phyloP scores from a whole-genome alignment of 2,888 invertebrate species.

The Actias luna region DNA sequence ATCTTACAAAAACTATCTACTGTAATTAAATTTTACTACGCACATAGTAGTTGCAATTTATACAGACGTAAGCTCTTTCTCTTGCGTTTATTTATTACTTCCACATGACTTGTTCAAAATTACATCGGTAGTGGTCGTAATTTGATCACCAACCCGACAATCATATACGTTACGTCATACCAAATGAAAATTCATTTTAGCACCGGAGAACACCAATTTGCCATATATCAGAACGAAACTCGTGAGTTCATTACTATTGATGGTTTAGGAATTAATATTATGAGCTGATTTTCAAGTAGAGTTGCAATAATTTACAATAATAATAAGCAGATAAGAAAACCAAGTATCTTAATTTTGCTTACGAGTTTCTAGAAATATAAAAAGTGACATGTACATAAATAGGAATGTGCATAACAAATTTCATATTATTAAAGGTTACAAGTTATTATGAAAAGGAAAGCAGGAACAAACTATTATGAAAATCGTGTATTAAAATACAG shows the following conservation, averaged over 20 bases:
- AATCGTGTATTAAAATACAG: too few species aligned
- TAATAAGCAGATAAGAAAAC: too few species aligned
- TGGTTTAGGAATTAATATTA: constrained; percentile 20
- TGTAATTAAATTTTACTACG: neutral
- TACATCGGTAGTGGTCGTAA: constrained; percentile 19
- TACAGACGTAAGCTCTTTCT: neutral
- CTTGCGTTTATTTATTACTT: neutral
- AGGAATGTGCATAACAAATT: too few species aligned
- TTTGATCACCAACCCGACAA: constrained; percentile 19
- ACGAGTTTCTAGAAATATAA: too few species aligned
- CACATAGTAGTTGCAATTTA: neutral
- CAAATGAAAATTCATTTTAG: constrained; percentile 25
- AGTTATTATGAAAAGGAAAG: too few species aligned
- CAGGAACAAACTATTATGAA: too few species aligned
- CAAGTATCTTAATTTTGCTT: too few species aligned
- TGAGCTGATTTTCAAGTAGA: constrained; percentile 2
- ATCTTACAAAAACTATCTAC: too few species aligned
- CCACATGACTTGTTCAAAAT: neutral
- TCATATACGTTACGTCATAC: constrained; percentile 21
- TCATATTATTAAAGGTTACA: too few species aligned
- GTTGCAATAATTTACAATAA: too few species aligned
- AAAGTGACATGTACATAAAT: too few species aligned
- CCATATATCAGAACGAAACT: constrained; percentile 23
- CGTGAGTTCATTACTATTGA: constrained; percentile 25
- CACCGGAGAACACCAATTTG: constrained; percentile 25